Percentiles rank a stretch among this genome's conserved stretches.
phyloP scores from a whole-genome alignment of 2,888 invertebrate species.

The Euplexia lucipara region DNA sequence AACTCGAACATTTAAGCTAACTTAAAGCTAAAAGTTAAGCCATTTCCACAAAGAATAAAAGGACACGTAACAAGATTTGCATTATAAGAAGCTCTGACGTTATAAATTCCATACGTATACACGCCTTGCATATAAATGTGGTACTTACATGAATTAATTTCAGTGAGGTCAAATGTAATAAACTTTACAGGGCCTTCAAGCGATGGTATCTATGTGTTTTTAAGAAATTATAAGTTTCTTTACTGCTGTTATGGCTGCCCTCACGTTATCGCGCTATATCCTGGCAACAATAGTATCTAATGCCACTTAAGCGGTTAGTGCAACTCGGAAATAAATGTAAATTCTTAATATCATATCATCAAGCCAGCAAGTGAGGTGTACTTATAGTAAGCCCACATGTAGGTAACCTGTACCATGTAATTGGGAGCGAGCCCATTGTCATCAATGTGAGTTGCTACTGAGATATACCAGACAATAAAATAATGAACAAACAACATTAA shows the following conservation, averaged over 20 bases:
- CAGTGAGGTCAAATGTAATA: constrained; percentile 47
- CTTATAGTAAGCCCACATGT: too few relatives aligned
- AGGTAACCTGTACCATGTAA: too few relatives aligned
- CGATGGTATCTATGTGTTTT: constrained; percentile 12
- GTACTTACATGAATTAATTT: constrained; percentile 47
- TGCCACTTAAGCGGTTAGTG: too few relatives aligned
- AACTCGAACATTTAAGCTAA: neutral
- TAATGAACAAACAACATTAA: too few relatives aligned
- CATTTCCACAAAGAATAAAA: neutral
- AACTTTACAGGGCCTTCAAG: constrained; percentile 42
- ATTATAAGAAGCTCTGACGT: constrained; percentile 48
- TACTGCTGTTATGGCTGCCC: neutral
- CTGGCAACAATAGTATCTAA: too few relatives aligned
- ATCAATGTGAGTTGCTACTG: too few relatives aligned
- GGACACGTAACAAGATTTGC: constrained; percentile 19
- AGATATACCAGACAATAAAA: too few relatives aligned
- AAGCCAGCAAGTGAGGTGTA: too few relatives aligned
- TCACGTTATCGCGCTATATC: too few relatives aligned
- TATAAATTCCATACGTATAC: constrained; percentile 38
- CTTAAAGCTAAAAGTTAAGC: neutral
- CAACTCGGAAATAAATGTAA: too few relatives aligned
- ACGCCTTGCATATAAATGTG: constrained; percentile 51
- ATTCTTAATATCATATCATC: too few relatives aligned
- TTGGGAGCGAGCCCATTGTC: too few relatives aligned
- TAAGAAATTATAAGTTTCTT: neutral